Conservation (phyloP, 2,113 vertebrate species). For the Pseudopodoces humilis region DNA sequence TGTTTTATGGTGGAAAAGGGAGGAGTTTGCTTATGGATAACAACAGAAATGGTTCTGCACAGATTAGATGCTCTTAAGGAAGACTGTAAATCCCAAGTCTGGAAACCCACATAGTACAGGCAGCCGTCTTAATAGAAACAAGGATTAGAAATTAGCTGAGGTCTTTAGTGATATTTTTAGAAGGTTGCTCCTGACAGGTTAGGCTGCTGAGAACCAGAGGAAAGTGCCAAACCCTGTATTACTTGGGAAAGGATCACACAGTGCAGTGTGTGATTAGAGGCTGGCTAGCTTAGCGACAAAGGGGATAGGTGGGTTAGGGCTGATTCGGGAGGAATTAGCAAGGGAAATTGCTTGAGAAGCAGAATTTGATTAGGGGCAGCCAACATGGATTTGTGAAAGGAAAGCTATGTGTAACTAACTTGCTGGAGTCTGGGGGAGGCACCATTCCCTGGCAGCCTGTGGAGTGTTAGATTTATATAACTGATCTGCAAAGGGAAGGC, state of each 20-base stretch:
- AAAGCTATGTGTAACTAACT: neutral
- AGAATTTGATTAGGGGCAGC: conserved; percentile 67
- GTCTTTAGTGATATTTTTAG: conserved; percentile 78
- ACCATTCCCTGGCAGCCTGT: fast-evolving
- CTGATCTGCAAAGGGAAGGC: neutral
- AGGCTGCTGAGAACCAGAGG: conserved; percentile 60
- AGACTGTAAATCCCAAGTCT: conserved; percentile 60
- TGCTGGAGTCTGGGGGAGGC: conserved; percentile 10
- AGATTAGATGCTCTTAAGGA: conserved; percentile 54
- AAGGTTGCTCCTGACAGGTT: conserved; percentile 66
- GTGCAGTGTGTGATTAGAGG: conserved; percentile 48
- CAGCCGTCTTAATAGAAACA: conserved; percentile 44
- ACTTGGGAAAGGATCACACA: conserved; percentile 54
- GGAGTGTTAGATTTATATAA: neutral
- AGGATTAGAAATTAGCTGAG: conserved; percentile 76
- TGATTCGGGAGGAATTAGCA: conserved; percentile 64
- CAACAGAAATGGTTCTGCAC: neutral
- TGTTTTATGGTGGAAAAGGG: conserved; percentile 19
- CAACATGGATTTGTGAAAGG: conserved; percentile 41
- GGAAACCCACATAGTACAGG: conserved; percentile 18
- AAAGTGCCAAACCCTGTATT: conserved; percentile 17
- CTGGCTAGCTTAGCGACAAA: conserved; percentile 58
- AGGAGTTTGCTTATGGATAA: conserved; percentile 41
- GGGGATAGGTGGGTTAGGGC: conserved; percentile 54
- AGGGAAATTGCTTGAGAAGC: conserved; percentile 71